Base-by-base conservation (phyloP, 1,140 invertebrate genomes). In the Ceratitis capitata region DNA sequence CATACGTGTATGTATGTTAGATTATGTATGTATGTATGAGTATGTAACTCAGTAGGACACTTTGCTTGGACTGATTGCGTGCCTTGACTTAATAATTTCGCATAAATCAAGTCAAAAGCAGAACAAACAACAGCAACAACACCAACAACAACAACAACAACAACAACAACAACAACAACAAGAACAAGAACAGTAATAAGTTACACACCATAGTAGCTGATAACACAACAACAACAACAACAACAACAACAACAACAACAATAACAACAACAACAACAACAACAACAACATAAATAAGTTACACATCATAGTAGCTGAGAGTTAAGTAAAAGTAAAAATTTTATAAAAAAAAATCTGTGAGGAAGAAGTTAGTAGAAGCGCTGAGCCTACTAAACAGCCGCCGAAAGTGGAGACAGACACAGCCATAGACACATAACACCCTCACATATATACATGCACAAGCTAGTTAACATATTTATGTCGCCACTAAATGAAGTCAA, bases 21-120 rank as follows among this genome's bases (percentile, higher is more conserved):
- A 47, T n/a, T n/a, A n/a, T n/a, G 45, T 47, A 14, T 47, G 45
- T 47, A 47, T 47, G 45, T 14, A n/a, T n/a, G 0, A 14, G 45
- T 47, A 61, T 69, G 19, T n/a, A 78, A 39, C 69, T 19, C 42
- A 78, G 69, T 78, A 45, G 69, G 69, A 26, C 39, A 19, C 69
- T 26, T 78, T 9, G 69, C 14, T n/a, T 45, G 69, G 39, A 23
- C 69, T 78, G 69, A 78, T 78, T 78, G 69, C 69, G 69, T 78
- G 69, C 69, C 69, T 47, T 78, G 69, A 78, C 69, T 78, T 78
- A 78, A 47, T 78, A 78, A 78, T 78, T 78, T 78, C 69, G 69
- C 69, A 78, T 78, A 78, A 78, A 78, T 78, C 69, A 78, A 78
- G n/a, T 45, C 39, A 42, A 78, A 47, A 78, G 23, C 69, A 78